These are phyloP conservation scores for Aplidium turbinatum DNA, from an alignment of 23 tunicate genomes.

Conservation along the genomic window DNA sequence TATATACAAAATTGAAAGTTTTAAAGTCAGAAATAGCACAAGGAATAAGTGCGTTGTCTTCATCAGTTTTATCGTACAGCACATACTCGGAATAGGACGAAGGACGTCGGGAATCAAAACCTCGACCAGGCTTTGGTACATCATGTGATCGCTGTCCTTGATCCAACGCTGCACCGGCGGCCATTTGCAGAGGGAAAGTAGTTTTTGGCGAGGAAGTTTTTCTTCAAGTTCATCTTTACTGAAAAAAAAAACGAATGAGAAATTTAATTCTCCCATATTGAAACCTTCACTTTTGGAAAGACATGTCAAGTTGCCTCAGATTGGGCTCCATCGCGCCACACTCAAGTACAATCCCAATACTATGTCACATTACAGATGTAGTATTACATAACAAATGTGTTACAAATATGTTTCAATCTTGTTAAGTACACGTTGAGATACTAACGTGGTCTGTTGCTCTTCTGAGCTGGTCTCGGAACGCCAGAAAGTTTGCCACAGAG, in stretches of 20 bases:
- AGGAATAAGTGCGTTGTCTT: no score
- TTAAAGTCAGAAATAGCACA: neutral
- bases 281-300: no score
- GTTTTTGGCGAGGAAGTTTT: constrained; percentile 79
- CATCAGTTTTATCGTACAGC: no score
- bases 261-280: no score
- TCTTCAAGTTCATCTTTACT: constrained; percentile 70
- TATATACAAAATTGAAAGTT: neutral
- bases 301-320: no score
- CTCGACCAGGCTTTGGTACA: constrained; percentile 94
- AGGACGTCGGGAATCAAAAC: constrained; percentile 97
- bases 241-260: no score
- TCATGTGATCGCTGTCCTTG: constrained; percentile 86
- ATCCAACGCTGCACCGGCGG: constrained; percentile 87
- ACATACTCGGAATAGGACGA: constrained; percentile 94
- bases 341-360: no score
- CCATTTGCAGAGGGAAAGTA: constrained; percentile 69
- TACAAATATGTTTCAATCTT: no score
- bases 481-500: constrained; percentile 92
- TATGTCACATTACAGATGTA: no score
- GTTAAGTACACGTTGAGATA: no score
- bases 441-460: constrained; percentile 26
- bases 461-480: constrained; percentile 42
- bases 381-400: no score
- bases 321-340: no score